Evolutionary conservation across 2,888 invertebrate species (phyloP), one percentile per base, ranked within the genome.

Genomic region (Pandemis corylana): DNA sequence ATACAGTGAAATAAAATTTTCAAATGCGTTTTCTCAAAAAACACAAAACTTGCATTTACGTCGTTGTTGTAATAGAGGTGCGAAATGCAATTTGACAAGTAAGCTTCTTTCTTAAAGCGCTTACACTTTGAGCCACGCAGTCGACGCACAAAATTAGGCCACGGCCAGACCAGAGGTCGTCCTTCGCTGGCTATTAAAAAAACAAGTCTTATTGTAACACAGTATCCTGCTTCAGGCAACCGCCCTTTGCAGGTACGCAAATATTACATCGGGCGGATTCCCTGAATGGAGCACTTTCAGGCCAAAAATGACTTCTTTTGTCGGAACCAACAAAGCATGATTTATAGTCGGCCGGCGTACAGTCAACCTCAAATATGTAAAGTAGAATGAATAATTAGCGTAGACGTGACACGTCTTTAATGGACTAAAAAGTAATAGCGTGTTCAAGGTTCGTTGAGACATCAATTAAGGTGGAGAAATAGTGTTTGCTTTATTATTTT

Each of bases 241-340:
- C 49, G 69, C 65, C 74, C 74, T 66, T 68, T 53, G 41, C 73
- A 75, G 79, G 81, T 82, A 82, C 80, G 83, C 85, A 87, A 88
- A 87, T 86, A 86, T 75, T 85, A 72, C 85, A 84, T 82, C 82
- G 84, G 83, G 78, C 80, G 68, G 69, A 79, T 80, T 79, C 51
- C 82, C 82, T 88, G 80, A 89, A 90, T 85, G 81, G 83, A 84
- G 84, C 89, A 90, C 90, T 92, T 89, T 90, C 85, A 75, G 85
- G 80, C 87, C 85, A 89, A 91, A 92, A 91, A 89, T 91, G 91
- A 90, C 92, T 92, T 92, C 93, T 91, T 89, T 93, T 93, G 93
- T 92, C 81, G 84, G 76, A 78, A 70, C 78, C 86, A 89, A 93
- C 93, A 92, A 93, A 90, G 86, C 89, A 88, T 92, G 93, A 93